phyloP scores from a whole-genome alignment of 1,140 invertebrate genomes.

The Caerostris darwini region DNA sequence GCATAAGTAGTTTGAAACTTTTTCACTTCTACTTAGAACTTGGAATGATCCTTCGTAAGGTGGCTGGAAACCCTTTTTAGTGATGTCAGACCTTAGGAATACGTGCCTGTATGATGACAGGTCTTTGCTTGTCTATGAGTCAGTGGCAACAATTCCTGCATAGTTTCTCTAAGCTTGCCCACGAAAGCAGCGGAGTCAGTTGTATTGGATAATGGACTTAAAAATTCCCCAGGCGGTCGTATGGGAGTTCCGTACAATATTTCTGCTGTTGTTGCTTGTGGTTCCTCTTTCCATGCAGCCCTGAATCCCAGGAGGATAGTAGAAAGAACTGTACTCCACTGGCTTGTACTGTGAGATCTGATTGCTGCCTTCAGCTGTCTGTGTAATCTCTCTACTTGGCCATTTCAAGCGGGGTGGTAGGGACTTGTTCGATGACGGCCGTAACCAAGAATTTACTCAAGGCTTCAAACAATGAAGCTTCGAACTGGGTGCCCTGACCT shows the following conservation, averaged over 20 bases:
- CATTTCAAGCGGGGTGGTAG: slow-evolving; percentile 81
- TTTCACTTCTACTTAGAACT: neutral
- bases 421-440: too few species aligned
- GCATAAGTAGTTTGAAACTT: neutral
- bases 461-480: too few species aligned
- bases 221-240: slow-evolving; percentile 77
- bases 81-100: neutral
- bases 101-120: slow-evolving; percentile 1
- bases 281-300: slow-evolving; percentile 79
- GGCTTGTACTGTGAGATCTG: slow-evolving; percentile 73
- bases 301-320: slow-evolving; percentile 80
- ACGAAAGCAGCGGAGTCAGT: too few species aligned
- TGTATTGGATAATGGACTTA: neutral
- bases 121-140: neutral
- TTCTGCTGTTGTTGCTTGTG: slow-evolving; percentile 75
- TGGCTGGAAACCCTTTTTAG: neutral
- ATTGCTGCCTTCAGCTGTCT: slow-evolving; percentile 81
- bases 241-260: slow-evolving; percentile 77
- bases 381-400: slow-evolving; percentile 81
- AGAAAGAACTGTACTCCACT: slow-evolving; percentile 24
- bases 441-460: too few species aligned
- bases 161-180: too few species aligned
- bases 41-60: slow-evolving; percentile 23
- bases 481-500: too few species aligned
- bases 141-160: neutral